Evolutionary conservation across 2,113 vertebrate genomes (phyloP), one percentile per base, ranked within the genome.

Genomic region (Heloderma charlesbogerti): DNA sequence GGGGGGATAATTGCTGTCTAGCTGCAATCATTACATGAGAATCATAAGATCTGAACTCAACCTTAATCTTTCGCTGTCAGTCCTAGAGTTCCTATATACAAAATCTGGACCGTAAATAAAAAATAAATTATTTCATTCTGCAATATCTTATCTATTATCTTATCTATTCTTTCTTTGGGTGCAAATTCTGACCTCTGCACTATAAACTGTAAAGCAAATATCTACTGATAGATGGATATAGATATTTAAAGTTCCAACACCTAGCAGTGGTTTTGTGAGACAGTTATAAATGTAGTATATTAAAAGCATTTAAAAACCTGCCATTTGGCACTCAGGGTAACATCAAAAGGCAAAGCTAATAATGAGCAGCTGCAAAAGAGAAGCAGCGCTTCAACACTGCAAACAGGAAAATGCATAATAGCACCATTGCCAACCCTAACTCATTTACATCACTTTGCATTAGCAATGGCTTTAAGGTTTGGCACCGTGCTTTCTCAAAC

Each of bases 341-440:
- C 96, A 97, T 95, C 97, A 94, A 95, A 97, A 96, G 96, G 94
- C 95, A 69, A 27, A 1, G 79, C 6, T 88, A 71, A 94, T 92
- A 95, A 96, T 31, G 96, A 97, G 95, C 96, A 96, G 96, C 97
- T 97, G 96, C 96, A 94, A 89, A 54, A 81, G 90, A 95, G 93
- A 94, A 93, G 94, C 92, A 80, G 95, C 88, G 91, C 94, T 93
- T 96, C 96, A 95, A 94, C 95, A 91, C 77, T 87, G 16, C 13
- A 80, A 94, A 54, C 94, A 54, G 34, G 78, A 95, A 96, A 92
- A 94, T 88, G 51, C 88, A 91, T 12, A 78, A 95, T 63, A 93
- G 95, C 93, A 89, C 90, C 5, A 72, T 88, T 1, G 86, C 95
- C 91, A 91, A 91, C 0, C 72, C 94, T 96, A 90, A 82, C 93